Evolutionary conservation across 2,797 vertebrate genomes (phyloP).

Genomic region (Sebastes aleutianus): DNA sequence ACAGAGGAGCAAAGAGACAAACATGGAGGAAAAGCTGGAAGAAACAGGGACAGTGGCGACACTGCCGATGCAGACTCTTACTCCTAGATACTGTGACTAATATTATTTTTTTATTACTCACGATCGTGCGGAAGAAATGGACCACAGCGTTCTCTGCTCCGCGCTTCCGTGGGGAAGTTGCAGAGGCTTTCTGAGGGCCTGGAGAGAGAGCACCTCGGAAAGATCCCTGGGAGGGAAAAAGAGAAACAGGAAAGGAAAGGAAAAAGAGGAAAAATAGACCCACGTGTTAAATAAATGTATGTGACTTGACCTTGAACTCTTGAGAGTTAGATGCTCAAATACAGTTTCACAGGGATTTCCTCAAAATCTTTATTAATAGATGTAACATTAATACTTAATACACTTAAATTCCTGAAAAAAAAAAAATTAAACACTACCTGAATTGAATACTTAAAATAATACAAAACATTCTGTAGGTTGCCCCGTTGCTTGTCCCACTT

Average conservation of each 20-base stretch:
- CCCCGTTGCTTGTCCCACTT: not conserved
- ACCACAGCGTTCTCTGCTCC: constrained; percentile 93
- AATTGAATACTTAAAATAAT: not conserved
- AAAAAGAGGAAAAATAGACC: not conserved
- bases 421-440: too few relatives aligned
- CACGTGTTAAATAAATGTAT: not conserved
- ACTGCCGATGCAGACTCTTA: not conserved
- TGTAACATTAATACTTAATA: not conserved
- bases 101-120: constrained; percentile 76
- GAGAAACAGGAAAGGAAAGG: not conserved
- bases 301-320: not conserved
- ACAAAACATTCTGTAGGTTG: too few relatives aligned
- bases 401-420: not conserved
- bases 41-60: not conserved
- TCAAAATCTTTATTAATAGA: not conserved
- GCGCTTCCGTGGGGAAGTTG: constrained; percentile 87
- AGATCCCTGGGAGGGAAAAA: constrained; percentile 72
- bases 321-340: not conserved
- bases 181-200: constrained; percentile 89
- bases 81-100: not conserved
- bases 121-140: constrained; percentile 98
- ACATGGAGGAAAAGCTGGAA: not conserved
- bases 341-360: not conserved
- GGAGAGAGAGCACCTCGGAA: constrained; percentile 86
- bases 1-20: constrained; percentile 12